Conservation (phyloP, 37 sponge, comb jelly and placozoan genomes). For the Ephydatia muelleri region DNA sequence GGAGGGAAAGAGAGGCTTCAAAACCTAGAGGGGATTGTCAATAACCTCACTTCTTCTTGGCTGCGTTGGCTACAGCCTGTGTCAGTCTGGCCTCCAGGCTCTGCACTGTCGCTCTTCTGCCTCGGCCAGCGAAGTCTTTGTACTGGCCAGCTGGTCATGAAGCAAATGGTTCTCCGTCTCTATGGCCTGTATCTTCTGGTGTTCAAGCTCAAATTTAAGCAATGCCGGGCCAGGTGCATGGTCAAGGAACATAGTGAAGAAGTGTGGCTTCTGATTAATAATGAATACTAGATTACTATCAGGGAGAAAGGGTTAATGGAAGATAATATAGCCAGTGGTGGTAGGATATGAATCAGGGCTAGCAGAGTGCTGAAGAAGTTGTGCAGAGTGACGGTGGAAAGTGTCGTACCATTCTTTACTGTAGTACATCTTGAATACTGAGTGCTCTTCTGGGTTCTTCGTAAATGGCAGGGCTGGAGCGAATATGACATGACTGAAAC, state of each 20-base stretch:
- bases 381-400: constrained; percentile 72
- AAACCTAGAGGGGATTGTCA: not conserved
- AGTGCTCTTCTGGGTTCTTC: constrained; percentile 76
- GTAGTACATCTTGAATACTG: constrained; percentile 81
- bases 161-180: constrained; percentile 67
- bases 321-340: not conserved
- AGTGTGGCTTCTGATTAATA: too few species aligned
- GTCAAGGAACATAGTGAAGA: constrained; percentile 32
- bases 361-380: constrained; percentile 94
- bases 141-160: constrained; percentile 66
- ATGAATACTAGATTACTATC: not conserved
- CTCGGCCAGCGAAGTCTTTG: constrained; percentile 41
- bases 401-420: constrained; percentile 84
- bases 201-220: constrained; percentile 78
- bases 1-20: not conserved
- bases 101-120: constrained; percentile 49
- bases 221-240: constrained; percentile 69
- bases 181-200: constrained; percentile 71
- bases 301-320: not conserved
- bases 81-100: constrained; percentile 53
- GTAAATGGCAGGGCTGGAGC: constrained; percentile 80
- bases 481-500: not conserved
- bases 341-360: constrained; percentile 76
- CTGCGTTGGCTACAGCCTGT: constrained; percentile 22
- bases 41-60: not conserved